These are phyloP conservation scores for Oreortyx pictus DNA, from an alignment of 2,797 vertebrate species.

Conservation along the genomic window DNA sequence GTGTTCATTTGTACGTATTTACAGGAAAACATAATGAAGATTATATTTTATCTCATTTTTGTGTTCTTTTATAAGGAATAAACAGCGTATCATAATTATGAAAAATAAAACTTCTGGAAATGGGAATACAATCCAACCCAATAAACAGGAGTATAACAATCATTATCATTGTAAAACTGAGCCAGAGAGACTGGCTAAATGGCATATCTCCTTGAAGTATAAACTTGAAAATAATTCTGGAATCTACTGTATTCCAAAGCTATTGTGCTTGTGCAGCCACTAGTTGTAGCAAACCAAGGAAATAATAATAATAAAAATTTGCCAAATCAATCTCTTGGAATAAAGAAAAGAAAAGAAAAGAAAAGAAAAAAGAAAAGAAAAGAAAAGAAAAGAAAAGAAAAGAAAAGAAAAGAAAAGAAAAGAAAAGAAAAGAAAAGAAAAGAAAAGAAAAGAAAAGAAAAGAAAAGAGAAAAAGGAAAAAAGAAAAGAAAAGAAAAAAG, in stretches of 20 bases:
- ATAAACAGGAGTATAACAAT: conserved; percentile 1
- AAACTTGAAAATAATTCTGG: conserved; percentile 81
- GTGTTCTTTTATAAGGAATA: neutral
- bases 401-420: no score
- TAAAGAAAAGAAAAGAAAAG: neutral
- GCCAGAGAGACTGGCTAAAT: conserved; percentile 72
- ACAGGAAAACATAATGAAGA: neutral
- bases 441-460: no score
- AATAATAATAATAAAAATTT: conserved; percentile 61
- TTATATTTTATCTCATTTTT: neutral
- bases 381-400: no score
- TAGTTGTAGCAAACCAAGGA: conserved; percentile 71
- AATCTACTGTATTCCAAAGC: conserved; percentile 42
- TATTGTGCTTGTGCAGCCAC: conserved; percentile 68
- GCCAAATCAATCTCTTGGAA: conserved; percentile 61
- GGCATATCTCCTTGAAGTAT: conserved; percentile 72
- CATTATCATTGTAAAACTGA: conserved; percentile 46
- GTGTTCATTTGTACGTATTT: neutral
- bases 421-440: no score
- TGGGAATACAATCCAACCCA: neutral
- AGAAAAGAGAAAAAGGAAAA: no score
- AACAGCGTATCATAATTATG: neutral
- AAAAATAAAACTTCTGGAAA: neutral
- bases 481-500: neutral
- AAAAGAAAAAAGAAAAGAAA: no score